Evolutionary conservation across 2,888 invertebrate species (phyloP).

Genomic region (Gisinianus flammeolus): DNA sequence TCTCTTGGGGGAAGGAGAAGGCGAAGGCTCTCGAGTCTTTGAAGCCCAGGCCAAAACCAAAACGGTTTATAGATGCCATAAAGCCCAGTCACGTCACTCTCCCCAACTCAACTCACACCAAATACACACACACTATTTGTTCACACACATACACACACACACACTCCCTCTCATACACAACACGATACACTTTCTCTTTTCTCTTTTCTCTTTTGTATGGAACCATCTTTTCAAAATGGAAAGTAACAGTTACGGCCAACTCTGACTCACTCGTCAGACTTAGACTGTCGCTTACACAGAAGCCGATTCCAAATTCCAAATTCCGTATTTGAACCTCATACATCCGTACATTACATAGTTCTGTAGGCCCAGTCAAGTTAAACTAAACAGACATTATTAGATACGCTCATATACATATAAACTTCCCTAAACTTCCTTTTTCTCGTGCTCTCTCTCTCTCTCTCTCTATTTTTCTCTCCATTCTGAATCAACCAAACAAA

Average conservation of each 20-base stretch:
- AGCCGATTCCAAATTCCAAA: too few species aligned
- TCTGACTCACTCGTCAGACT: too few species aligned
- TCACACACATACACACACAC: neutral
- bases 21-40: conserved; percentile 10
- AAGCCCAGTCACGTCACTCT: neutral
- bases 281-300: too few species aligned
- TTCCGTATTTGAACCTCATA: too few species aligned
- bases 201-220: too few species aligned
- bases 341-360: too few species aligned
- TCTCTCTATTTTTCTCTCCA: neutral
- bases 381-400: neutral
- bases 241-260: too few species aligned
- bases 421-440: neutral
- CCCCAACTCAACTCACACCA: neutral
- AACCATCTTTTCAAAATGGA: too few species aligned
- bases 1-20: neutral
- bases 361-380: too few species aligned
- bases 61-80: conserved; percentile 8
- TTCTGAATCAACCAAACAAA: too few species aligned
- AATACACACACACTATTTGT: neutral
- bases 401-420: neutral
- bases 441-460: neutral
- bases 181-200: neutral
- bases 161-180: neutral
- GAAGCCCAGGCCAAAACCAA: neutral